These are phyloP conservation scores for Drosophila nikananu DNA, from an alignment of 1,140 invertebrate species.

Conservation along the genomic window DNA sequence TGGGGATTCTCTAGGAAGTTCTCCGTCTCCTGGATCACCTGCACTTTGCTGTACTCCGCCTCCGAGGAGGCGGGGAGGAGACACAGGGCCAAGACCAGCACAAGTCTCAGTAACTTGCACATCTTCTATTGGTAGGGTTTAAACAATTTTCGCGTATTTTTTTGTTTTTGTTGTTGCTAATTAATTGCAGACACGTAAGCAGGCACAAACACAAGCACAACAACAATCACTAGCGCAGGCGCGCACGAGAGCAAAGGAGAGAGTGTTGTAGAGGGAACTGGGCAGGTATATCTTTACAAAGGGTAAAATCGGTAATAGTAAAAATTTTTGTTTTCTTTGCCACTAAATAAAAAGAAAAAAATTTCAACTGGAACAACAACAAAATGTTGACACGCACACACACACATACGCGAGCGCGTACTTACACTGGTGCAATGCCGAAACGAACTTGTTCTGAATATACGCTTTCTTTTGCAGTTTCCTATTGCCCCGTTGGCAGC, in stretches of 20 bases:
- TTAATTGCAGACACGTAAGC: conserved; percentile 30
- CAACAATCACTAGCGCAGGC: conserved; percentile 13
- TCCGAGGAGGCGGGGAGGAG: conserved; percentile 4
- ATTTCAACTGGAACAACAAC: not conserved
- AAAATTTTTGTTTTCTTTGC: not conserved
- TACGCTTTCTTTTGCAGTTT: not conserved
- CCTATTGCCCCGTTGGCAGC: conserved; percentile 14
- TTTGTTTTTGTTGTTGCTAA: conserved; percentile 6
- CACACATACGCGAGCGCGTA: not conserved
- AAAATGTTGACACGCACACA: conserved; percentile 15
- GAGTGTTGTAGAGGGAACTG: not conserved
- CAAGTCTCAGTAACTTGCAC: not conserved
- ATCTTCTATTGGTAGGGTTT: not conserved
- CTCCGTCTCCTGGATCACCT: conserved; percentile 51
- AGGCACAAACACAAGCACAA: not conserved
- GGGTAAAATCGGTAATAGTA: not conserved
- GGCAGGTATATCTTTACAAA: not conserved
- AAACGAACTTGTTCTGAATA: conserved; percentile 7
- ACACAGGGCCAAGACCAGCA: conserved; percentile 8
- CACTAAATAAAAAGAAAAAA: not conserved
- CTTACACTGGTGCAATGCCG: not conserved
- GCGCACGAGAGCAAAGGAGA: conserved; percentile 1
- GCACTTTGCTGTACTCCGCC: conserved; percentile 35
- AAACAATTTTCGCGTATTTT: not conserved
- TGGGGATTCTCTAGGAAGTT: conserved; percentile 60